These are phyloP conservation scores for Hylaeus anthracinus DNA, from an alignment of 1,140 invertebrate genomes.

Conservation along the genomic window DNA sequence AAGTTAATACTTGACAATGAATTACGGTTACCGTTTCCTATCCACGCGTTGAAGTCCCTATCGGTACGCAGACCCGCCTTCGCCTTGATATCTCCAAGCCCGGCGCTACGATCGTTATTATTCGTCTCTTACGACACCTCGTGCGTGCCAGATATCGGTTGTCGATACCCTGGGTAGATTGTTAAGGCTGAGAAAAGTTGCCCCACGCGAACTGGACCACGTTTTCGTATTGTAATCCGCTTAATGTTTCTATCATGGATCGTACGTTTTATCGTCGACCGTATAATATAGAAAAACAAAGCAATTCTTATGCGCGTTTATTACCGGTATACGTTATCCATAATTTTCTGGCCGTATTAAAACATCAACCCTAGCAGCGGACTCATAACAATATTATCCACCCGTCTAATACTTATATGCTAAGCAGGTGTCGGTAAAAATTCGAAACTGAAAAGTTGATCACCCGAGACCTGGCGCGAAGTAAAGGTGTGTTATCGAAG, in stretches of 20 bases:
- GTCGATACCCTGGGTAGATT: background rate
- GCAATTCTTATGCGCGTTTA: background rate
- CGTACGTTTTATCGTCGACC: background rate
- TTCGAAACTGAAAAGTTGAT: constrained; percentile 1
- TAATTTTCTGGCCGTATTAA: constrained; percentile 22
- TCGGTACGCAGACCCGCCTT: background rate
- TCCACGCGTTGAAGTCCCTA: background rate
- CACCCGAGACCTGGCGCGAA: background rate
- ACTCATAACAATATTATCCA: constrained; percentile 7
- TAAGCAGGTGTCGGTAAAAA: constrained; percentile 42
- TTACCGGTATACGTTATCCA: background rate
- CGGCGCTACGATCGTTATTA: constrained; percentile 25
- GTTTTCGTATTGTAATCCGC: constrained; percentile 16
- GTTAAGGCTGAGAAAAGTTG: background rate
- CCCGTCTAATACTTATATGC: constrained; percentile 22
- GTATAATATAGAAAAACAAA: background rate
- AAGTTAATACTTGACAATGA: background rate
- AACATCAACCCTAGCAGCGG: background rate
- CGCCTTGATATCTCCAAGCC: background rate
- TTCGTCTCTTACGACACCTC: constrained; percentile 28
- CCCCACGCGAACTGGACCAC: background rate
- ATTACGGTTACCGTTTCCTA: background rate
- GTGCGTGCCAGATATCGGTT: constrained; percentile 16
- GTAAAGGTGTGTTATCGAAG: background rate
- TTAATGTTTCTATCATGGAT: constrained; percentile 36